These are phyloP conservation scores for Mythimna lalbum DNA, from an alignment of 2,888 invertebrate species.

Conservation along the genomic window DNA sequence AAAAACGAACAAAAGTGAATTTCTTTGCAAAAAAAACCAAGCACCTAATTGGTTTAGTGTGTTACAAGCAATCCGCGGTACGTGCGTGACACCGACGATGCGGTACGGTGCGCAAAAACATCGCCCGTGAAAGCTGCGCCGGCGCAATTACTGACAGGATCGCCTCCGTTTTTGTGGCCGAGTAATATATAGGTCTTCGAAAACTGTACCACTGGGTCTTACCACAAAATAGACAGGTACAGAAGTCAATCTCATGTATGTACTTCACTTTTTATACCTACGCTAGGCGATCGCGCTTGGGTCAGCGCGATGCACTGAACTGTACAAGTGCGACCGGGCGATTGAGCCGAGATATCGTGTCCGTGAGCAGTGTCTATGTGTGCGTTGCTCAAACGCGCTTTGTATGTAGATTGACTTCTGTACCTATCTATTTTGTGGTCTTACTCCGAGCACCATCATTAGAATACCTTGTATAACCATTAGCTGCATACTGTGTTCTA, in stretches of 20 bases:
- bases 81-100: conserved; percentile 58
- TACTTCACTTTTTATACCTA: too few relatives aligned
- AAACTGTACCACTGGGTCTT: conserved; percentile 58
- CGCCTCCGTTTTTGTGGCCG: conserved; percentile 54
- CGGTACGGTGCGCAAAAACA: conserved; percentile 56
- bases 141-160: conserved; percentile 55
- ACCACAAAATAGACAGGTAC: too few relatives aligned
- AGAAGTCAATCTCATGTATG: too few relatives aligned
- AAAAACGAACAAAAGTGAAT: conserved; percentile 25
- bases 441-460: conserved; percentile 61
- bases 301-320: too few relatives aligned
- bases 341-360: too few relatives aligned
- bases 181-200: conserved; percentile 59
- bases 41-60: conserved; percentile 57
- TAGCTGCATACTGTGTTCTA: conserved; percentile 62
- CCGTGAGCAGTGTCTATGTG: too few relatives aligned
- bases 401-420: too few relatives aligned
- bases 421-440: conserved; percentile 11
- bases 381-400: too few relatives aligned
- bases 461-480: conserved; percentile 67
- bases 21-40: conserved; percentile 29
- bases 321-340: too few relatives aligned
- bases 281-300: too few relatives aligned
- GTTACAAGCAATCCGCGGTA: conserved; percentile 53
- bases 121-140: conserved; percentile 51